Evolutionary conservation across 2,113 vertebrate genomes (phyloP).

Genomic region (Myrmophylax atrothorax): DNA sequence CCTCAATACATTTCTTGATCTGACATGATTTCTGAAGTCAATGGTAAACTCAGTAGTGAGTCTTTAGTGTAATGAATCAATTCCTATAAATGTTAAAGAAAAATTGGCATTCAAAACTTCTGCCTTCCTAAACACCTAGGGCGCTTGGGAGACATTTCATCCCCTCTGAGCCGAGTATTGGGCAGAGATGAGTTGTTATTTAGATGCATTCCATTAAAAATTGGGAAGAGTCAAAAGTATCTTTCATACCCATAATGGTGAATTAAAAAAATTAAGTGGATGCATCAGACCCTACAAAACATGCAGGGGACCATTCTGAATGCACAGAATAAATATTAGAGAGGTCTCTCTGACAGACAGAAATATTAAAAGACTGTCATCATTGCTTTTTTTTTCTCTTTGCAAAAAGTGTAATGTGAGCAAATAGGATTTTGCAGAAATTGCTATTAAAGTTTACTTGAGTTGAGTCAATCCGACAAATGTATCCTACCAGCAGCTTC

Average conservation of each 20-base stretch:
- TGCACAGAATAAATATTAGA: not conserved
- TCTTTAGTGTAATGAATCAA: not conserved
- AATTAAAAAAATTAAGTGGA: not conserved
- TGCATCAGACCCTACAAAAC: not conserved
- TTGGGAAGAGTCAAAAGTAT: not conserved
- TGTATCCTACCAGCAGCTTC: not conserved
- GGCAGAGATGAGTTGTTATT: not conserved
- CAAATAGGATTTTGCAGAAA: not conserved
- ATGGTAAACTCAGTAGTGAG: not conserved
- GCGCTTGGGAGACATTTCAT: not conserved
- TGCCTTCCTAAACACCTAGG: not conserved
- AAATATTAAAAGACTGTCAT: not conserved
- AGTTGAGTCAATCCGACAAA: not conserved
- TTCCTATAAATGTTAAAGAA: constrained; percentile 35
- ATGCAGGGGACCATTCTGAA: not conserved
- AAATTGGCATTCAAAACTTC: constrained; percentile 1
- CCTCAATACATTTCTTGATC: not conserved
- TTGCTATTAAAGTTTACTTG: not conserved
- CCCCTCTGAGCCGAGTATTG: not conserved
- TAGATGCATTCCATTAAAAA: not conserved
- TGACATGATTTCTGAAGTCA: not conserved
- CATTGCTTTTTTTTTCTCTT: not conserved
- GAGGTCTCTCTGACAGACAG: not conserved
- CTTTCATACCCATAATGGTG: not conserved
- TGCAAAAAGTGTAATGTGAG: not conserved